Conservation (phyloP, 2,888 invertebrate species). For the Cactoblastis cactorum region DNA sequence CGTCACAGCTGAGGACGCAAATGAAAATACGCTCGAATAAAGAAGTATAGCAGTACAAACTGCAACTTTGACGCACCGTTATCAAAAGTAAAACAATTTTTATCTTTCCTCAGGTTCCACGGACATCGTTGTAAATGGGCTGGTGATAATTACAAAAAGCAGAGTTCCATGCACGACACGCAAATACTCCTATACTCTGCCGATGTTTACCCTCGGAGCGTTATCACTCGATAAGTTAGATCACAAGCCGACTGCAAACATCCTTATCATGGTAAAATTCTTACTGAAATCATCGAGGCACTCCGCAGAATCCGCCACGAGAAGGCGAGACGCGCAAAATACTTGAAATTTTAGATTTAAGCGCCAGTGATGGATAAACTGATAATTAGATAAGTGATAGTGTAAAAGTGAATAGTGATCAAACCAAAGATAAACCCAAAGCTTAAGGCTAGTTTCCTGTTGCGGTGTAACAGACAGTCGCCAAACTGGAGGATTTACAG, state of each 20-base stretch:
- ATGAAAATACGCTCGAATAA: too few relatives aligned
- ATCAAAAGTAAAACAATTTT: slow-evolving; percentile 40
- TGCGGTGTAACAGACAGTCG: slow-evolving; percentile 31
- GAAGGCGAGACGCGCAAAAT: slow-evolving; percentile 42
- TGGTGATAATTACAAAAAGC: slow-evolving; percentile 55
- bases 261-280: slow-evolving; percentile 72
- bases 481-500: slow-evolving; percentile 75
- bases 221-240: slow-evolving; percentile 77
- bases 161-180: slow-evolving; percentile 65
- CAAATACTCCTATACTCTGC: slow-evolving; percentile 71
- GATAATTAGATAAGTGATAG: slow-evolving; percentile 34
- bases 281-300: slow-evolving; percentile 51
- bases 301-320: slow-evolving; percentile 53
- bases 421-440: slow-evolving; percentile 49
- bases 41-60: too few relatives aligned
- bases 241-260: slow-evolving; percentile 74
- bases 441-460: slow-evolving; percentile 40
- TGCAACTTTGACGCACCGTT: slow-evolving; percentile 32
- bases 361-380: slow-evolving; percentile 38
- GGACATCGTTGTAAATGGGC: slow-evolving; percentile 44
- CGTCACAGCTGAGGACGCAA: too few relatives aligned
- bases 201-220: slow-evolving; percentile 68
- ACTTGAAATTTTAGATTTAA: slow-evolving; percentile 36
- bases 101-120: slow-evolving; percentile 58
- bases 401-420: slow-evolving; percentile 33